Evolutionary conservation across 2,113 vertebrate genomes (phyloP), one percentile per base, ranked within the genome.

Genomic region (Cryptoleucopteryx plumbea): DNA sequence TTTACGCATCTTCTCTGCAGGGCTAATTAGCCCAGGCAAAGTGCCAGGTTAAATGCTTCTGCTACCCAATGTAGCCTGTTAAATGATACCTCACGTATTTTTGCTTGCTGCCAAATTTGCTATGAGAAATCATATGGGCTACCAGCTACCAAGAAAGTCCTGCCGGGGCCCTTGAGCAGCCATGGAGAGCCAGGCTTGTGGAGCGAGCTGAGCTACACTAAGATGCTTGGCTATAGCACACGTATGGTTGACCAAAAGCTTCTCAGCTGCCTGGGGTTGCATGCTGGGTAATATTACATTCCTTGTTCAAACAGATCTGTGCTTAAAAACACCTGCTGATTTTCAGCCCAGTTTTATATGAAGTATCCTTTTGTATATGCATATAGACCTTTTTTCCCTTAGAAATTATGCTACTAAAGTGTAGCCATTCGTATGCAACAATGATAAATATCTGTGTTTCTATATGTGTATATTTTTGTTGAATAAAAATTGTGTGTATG

Each of bases 1-100:
- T 71, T n/a, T 90, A 52, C 59, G 36, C 62, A 52, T 82, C 88
- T 83, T 91, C 72, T 87, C 84, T 80, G 74, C 61, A 80, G 56
- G 52, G 45, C 56, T 94, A 85, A 90, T 90, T 88, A 93, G 58
- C 43, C 34, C 56, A 87, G 93, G 74, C 40, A 80, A 75, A 75
- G 13, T 82, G 70, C 70, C 70, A 79, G 78, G 52, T 94, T 91
- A 85, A 89, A 66, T 53, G 53, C 22, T 43, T 93, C 55, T 42
- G 43, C 81, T 85, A 36, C 43, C 11, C 36, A 71, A 8, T 43
- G 27, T 29, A 85, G 31, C 47, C 66, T 90, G 29, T 36, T 63
- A 59, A 82, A 81, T 82, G 61, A 82, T 14, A 56, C 18, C 25
- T 93, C 66, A 34, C 2, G 1, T 70, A 66, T 29, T 21, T 85